Conservation (phyloP, 2,888 invertebrate species). For the Leptothorax acervorum region DNA sequence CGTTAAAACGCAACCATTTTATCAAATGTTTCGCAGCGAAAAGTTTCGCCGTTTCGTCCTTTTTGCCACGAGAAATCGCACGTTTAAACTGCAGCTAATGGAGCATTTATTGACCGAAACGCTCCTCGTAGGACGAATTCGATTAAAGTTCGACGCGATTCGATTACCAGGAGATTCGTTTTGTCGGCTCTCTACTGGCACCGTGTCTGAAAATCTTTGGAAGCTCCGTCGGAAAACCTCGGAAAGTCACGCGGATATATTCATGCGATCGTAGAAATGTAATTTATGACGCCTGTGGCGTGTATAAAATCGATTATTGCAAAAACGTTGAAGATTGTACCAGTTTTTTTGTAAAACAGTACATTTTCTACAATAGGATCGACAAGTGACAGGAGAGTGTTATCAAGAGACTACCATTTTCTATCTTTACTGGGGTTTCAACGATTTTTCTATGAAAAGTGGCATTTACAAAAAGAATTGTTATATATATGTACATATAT, state of each 20-base stretch:
- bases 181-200: conserved; percentile 19
- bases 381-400: not conserved
- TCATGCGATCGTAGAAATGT: conserved; percentile 26
- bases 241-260: conserved; percentile 15
- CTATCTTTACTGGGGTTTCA: not conserved
- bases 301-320: conserved; percentile 31
- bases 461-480: not conserved
- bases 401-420: not conserved
- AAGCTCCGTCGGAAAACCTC: conserved; percentile 19
- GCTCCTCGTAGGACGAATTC: conserved; percentile 70
- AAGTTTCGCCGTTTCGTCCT: conserved; percentile 58
- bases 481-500: not conserved
- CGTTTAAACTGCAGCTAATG: conserved; percentile 72
- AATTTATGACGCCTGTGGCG: conserved; percentile 38
- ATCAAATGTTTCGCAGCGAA: conserved; percentile 65
- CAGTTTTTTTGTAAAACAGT: conserved; percentile 13
- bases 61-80: conserved; percentile 66
- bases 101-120: conserved; percentile 74
- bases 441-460: not conserved
- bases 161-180: conserved; percentile 67
- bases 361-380: conserved; percentile 8
- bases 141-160: conserved; percentile 65
- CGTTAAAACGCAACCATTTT: conserved; percentile 63
- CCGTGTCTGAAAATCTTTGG: conserved; percentile 41
- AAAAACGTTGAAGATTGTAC: conserved; percentile 15